Evolutionary conservation across 2,113 vertebrate species (phyloP), one percentile per base, ranked within the genome.

Genomic region (Urocolius indicus): DNA sequence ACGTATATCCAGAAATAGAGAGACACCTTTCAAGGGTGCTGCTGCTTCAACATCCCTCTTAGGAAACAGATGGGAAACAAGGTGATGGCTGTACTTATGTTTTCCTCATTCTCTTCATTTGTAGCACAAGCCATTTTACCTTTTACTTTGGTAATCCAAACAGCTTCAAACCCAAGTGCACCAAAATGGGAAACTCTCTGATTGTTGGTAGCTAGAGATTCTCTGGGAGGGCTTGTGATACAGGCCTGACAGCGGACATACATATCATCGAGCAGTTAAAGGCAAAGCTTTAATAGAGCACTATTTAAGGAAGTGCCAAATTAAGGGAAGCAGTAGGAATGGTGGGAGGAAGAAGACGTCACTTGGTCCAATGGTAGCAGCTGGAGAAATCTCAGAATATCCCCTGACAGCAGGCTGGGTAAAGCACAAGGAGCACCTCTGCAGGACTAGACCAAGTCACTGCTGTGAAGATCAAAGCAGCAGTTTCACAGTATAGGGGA

Each of bases 231-330:
- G 5, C 8, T 12, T 85, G 66, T 68, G 57, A 22, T 15, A 18
- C 10, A 51, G 52, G 16, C 11, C 30, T 41, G 8, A 21, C 57
- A 30, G 6, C 46, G 17, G 61, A 34, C 24, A 19, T 16, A 22
- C 0, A 5, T 3, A 48, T 18, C 32, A 21, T 1, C 0, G 0
- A 76, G 27, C 58, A 30, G 54, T 57, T 61, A 15, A 58, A 69
- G 49, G 52, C 32, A 68, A 83, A 26, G 27, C 54, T 87, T 84
- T 77, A 73, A 65, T 2, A 49, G 32, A 38, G 41, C 4, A 2
- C 14, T 63, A 36, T n/a, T 71, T 62, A 51, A 68, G 32, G 22
- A 75, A 71, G 23, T 24, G 85, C 19, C 61, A 46, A 43, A 51
- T 58, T 29, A 72, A 83, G 36, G 19, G 45, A 51, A 79, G 20